These are phyloP conservation scores for Leucosticte australis DNA, from an alignment of 2,113 vertebrate genomes.

Conservation along the genomic window DNA sequence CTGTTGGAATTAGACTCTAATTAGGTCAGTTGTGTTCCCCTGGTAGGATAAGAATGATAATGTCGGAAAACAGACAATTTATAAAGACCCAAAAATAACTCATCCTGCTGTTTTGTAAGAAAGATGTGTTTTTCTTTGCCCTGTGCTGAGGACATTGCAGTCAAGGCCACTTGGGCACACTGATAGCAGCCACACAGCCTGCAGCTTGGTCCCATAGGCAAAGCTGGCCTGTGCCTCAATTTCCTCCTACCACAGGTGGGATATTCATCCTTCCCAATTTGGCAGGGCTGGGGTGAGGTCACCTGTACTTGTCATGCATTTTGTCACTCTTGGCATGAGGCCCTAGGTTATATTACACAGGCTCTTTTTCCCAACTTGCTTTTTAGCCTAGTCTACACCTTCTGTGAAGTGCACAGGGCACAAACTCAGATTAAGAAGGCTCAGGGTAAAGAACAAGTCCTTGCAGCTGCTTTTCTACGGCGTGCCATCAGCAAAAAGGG, in stretches of 20 bases:
- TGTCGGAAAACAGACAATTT: constrained; percentile 38
- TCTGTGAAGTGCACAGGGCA: not conserved
- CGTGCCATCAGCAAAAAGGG: fast-evolving
- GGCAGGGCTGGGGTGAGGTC: not conserved
- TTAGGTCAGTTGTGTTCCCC: constrained; percentile 54
- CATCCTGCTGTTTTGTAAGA: constrained; percentile 3
- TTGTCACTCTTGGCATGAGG: not conserved
- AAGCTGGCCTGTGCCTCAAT: not conserved
- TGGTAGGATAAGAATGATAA: constrained; percentile 38
- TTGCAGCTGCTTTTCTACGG: not conserved
- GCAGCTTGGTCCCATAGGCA: not conserved
- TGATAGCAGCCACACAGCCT: not conserved
- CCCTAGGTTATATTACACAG: not conserved
- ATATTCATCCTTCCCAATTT: not conserved
- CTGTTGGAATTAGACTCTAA: constrained; percentile 31
- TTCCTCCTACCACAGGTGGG: not conserved
- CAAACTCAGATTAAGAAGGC: not conserved
- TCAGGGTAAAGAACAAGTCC: not conserved
- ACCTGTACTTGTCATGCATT: not conserved
- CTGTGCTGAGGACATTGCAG: not conserved
- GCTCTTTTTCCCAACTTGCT: not conserved
- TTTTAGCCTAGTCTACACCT: not conserved
- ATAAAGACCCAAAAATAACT: constrained; percentile 30
- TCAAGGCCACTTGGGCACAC: not conserved
- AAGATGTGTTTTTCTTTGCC: not conserved